Evolutionary conservation across 2,888 invertebrate genomes (phyloP), one percentile per base, ranked within the genome.

Genomic region (Aethes cnicana): DNA sequence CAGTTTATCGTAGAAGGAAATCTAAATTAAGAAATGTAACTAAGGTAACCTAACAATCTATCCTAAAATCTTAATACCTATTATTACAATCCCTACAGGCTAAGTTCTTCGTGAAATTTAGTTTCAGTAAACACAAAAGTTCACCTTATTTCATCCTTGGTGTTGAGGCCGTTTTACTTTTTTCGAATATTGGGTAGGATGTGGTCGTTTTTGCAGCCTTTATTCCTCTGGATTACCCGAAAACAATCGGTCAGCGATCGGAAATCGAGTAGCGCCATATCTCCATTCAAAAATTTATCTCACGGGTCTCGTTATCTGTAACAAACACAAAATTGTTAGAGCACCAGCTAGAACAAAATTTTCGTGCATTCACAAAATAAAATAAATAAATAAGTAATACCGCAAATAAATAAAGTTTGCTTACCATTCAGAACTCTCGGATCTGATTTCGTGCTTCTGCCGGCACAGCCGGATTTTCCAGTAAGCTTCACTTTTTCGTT

Each of bases 51-150:
- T 36, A 36, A 36, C 43, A 58, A 50, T 61, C 63, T 81, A 81
- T 58, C 43, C 64, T 82, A 82, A 79, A 77, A 12, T 30, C 26
- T 35, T 21, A 14, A 39, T 16, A n/a, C n/a, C n/a, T n/a, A n/a
- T 32, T 28, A 28, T 28, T 47, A 21, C 30, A 17, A 28, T 36
- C 37, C 36, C 6, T 2, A 37, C 16, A n/a, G n/a, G n/a, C 16
- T 37, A 1, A 8, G n/a, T 37, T 14, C 1, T 4, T 3, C 2
- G 3, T 12, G 3, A 1, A 6, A 2, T 9, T 18, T 9, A 11
- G 21, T 12, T 25, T 16, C 3, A 39, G 0, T 39, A 4, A 32
- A 32, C 12, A 39, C 16, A 1, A 16, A 16, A n/a, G n/a, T 16
- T 39, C 39, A 39, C 39, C 39, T 39, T 6, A 23, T 37, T 23